Conservation (phyloP, 2,797 vertebrate genomes). For the Gymnocypris eckloni region DNA sequence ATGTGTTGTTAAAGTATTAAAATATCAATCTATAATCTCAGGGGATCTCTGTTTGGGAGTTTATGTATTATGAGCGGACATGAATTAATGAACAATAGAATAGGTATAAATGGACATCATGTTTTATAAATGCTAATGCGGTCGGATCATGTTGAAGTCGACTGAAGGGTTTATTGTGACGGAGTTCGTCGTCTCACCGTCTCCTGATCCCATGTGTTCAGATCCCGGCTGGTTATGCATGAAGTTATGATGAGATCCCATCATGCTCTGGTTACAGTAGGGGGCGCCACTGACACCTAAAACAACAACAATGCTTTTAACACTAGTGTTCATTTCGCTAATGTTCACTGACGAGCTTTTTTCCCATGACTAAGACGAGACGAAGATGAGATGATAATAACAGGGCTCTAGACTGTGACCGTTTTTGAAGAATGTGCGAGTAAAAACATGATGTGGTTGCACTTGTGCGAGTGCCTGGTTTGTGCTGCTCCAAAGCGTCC, state of each 20-base stretch:
- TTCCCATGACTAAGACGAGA: too few relatives aligned
- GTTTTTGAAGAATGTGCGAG: too few relatives aligned
- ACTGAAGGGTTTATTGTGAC: neutral
- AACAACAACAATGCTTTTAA: conserved; percentile 2
- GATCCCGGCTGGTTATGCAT: conserved; percentile 71
- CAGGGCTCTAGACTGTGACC: too few relatives aligned
- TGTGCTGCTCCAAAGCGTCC: too few relatives aligned
- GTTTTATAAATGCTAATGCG: neutral
- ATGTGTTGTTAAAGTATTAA: neutral
- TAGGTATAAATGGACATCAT: neutral
- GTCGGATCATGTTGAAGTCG: neutral
- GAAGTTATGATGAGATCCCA: conserved; percentile 83
- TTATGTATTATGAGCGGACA: neutral
- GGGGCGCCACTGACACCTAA: conserved; percentile 83
- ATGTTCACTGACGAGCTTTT: too few relatives aligned
- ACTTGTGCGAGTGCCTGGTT: too few relatives aligned
- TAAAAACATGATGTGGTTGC: too few relatives aligned
- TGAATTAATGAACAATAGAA: neutral
- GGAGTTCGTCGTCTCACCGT: conserved; percentile 78
- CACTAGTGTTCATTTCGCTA: too few relatives aligned
- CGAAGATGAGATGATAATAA: too few relatives aligned
- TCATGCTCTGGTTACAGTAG: conserved; percentile 87
- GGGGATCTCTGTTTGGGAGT: neutral
- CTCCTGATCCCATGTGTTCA: conserved; percentile 78
- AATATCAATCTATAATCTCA: neutral